Evolutionary conservation across 2,113 vertebrate genomes (phyloP).

Genomic region (Lampris megalopsis): DNA sequence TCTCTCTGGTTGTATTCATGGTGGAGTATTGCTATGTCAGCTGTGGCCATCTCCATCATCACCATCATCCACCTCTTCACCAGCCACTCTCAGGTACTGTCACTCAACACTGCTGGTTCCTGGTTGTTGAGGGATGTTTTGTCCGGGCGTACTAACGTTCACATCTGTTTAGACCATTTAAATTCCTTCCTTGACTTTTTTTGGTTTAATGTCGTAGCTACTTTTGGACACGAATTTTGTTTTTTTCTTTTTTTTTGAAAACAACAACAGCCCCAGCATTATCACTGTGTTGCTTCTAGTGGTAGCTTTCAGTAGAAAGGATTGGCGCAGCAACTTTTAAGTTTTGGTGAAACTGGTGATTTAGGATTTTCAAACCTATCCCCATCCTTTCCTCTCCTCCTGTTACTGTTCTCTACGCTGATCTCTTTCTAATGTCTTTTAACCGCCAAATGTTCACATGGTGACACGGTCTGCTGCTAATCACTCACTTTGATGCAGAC

Average conservation of each 20-base stretch:
- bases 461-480: constrained; percentile 45
- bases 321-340: no score
- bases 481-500: constrained; percentile 54
- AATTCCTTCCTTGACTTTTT: not conserved
- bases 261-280: constrained; percentile 9
- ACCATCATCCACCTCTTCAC: constrained; percentile 54
- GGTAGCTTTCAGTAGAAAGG: no score
- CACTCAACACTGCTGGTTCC: not conserved
- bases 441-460: constrained; percentile 22
- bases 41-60: constrained; percentile 60
- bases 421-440: constrained; percentile 44
- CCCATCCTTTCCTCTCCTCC: constrained; percentile 1
- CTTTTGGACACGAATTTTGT: constrained; percentile 32
- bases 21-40: constrained; percentile 65
- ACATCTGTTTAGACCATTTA: no score
- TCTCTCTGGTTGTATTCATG: constrained; percentile 53
- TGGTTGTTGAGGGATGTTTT: no score
- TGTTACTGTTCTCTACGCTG: constrained; percentile 17
- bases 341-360: no score
- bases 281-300: not conserved
- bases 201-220: constrained; percentile 26
- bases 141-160: no score
- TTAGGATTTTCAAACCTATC: no score
- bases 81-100: constrained; percentile 61
- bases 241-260: not conserved